These are phyloP conservation scores for Calosoma granatense DNA, from an alignment of 1,140 invertebrate species.

Conservation along the genomic window DNA sequence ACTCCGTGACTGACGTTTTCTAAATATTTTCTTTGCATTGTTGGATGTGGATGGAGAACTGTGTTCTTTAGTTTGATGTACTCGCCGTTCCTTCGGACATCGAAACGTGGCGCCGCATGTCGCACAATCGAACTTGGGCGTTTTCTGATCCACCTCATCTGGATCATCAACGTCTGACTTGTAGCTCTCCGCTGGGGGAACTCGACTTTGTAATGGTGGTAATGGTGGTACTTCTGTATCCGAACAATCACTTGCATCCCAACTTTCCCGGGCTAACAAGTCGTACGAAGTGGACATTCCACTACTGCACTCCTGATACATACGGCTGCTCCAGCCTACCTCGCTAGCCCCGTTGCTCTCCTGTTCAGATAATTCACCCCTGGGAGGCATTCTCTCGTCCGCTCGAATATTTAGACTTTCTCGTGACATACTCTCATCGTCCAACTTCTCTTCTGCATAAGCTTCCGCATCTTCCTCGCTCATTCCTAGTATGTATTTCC, in stretches of 20 bases:
- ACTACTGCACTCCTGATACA: conserved; percentile 32
- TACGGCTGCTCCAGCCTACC: conserved; percentile 26
- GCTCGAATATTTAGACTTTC: conserved; percentile 63
- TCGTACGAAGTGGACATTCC: conserved; percentile 52
- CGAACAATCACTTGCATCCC: conserved; percentile 55
- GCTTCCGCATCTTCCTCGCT: conserved; percentile 15
- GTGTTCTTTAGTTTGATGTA: conserved; percentile 45
- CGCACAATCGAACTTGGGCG: conserved; percentile 34
- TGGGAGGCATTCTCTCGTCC: conserved; percentile 73
- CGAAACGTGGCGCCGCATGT: conserved; percentile 50
- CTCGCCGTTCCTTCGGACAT: conserved; percentile 51
- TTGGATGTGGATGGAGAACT: conserved; percentile 13
- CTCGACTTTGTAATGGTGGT: conserved; percentile 21
- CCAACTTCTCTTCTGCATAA: conserved; percentile 26
- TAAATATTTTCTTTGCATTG: conserved; percentile 28
- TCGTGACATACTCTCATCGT: conserved; percentile 45
- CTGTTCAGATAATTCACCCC: conserved; percentile 70
- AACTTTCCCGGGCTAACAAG: conserved; percentile 52
- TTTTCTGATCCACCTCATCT: conserved; percentile 13
- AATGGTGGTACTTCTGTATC: conserved; percentile 39
- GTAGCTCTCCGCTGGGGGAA: conserved; percentile 13
- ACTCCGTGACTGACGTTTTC: conserved; percentile 22
- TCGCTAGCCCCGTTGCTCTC: conserved; percentile 58
- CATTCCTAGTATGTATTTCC: not conserved
- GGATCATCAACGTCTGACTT: not conserved